A percentile compares a stretch with the other conserved stretches of the same genome.
Conservation (phyloP, 2,888 invertebrate species). For the Syritta pipiens region DNA sequence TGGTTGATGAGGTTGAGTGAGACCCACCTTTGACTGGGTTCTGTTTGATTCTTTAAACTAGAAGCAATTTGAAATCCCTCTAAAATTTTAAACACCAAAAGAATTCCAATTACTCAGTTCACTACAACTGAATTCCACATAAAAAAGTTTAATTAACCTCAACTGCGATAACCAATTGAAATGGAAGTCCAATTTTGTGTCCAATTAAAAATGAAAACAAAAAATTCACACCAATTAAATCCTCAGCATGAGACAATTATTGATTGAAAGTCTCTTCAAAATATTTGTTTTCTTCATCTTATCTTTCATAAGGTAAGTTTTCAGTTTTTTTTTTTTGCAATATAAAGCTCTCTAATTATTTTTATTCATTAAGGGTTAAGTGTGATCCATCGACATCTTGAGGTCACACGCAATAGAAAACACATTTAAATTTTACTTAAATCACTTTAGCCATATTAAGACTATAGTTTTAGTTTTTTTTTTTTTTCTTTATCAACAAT, state of each 20-base stretch:
- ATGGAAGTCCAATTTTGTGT: too few species aligned
- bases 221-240: slow-evolving; percentile 33
- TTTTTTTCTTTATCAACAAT: slow-evolving; percentile 43
- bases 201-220: too few species aligned
- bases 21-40: too few species aligned
- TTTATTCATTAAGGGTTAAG: background rate
- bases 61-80: too few species aligned
- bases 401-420: slow-evolving; percentile 13
- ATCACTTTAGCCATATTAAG: background rate
- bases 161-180: too few species aligned
- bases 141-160: too few species aligned
- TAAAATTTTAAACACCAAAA: too few species aligned
- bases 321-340: slow-evolving; percentile 20
- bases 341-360: slow-evolving; percentile 45
- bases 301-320: background rate
- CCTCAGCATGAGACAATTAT: slow-evolving; percentile 2
- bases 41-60: too few species aligned
- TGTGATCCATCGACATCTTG: background rate
- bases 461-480: background rate
- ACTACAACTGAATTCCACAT: too few species aligned
- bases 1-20: too few species aligned
- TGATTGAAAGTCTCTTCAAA: slow-evolving; percentile 34
- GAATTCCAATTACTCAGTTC: too few species aligned
- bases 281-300: background rate
- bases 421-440: too few species aligned